Conservation (phyloP, 2,888 invertebrate species). For the Ypsolopha sequella region DNA sequence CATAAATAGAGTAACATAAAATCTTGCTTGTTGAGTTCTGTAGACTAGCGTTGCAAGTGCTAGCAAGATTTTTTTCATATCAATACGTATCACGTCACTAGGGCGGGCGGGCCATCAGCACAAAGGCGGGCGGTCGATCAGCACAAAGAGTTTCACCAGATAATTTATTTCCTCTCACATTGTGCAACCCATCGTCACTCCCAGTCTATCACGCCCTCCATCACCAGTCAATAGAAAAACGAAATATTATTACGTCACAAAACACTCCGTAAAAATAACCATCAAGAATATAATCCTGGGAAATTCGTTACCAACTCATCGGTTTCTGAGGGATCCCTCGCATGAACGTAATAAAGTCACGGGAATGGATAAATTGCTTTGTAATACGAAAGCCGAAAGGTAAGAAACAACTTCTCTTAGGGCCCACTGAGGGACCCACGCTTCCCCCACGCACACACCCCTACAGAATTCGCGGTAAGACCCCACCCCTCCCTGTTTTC, state of each 20-base stretch:
- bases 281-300: not conserved
- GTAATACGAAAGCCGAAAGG: conserved; percentile 4
- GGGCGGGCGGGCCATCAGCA: too few species aligned
- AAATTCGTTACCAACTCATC: conserved; percentile 3
- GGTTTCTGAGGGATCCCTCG: not conserved
- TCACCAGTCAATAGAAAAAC: not conserved
- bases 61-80: too few species aligned
- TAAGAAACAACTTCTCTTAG: not conserved
- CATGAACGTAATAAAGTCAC: conserved; percentile 8
- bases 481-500: not conserved
- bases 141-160: too few species aligned
- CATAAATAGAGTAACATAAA: too few species aligned
- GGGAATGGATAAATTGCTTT: conserved; percentile 10
- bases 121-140: too few species aligned
- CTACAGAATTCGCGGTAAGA: not conserved
- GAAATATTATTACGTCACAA: not conserved
- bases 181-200: not conserved
- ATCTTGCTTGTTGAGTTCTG: too few species aligned
- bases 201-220: conserved; percentile 3
- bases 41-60: too few species aligned
- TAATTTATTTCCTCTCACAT: too few species aligned
- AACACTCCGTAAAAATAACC: not conserved
- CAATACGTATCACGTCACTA: too few species aligned
- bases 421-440: not conserved
- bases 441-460: not conserved